Base-by-base conservation (phyloP, 2,888 invertebrate species). In the Lordiphosa andalusiaca region DNA sequence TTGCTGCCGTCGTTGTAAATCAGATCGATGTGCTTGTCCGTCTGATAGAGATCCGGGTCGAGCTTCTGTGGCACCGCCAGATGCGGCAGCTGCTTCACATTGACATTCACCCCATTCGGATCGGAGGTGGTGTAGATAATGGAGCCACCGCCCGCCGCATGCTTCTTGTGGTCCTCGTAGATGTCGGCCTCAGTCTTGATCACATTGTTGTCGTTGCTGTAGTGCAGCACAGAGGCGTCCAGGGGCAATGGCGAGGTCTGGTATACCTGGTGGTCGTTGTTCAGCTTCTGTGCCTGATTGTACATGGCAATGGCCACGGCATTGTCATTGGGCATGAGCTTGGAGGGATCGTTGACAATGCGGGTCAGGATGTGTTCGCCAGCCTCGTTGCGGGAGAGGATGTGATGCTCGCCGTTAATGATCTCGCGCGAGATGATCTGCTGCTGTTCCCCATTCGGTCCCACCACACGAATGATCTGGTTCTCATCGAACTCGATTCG, bases 1-100 rank as follows among this genome's bases (percentile, higher is more conserved):
- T 95, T 95, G 86, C 94, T 95, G 44, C 95, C 95, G 84, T 95
- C 95, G 86, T 95, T 95, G 89, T 95, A 95, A 83, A 95, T 95
- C 82, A 95, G 90, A 89, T 95, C 95, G 87, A 95, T 95, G 73
- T 95, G 94, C 50, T 88, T 88, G 51, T 88, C 89, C 40, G 84
- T 54, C 49, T 86, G 87, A 68, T 89, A 88, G 91, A 94, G 71
- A 33, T 89, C 88, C 13, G 86, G 84, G 39, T 88, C 89, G 12
- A 88, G 68, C 53, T 88, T 88, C 42, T 86, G 75, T 6, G 86
- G 88, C 89, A 84, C 91, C 80, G 78, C 88, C 66, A 89, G 53
- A 47, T 88, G 88, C 5, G 89, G 75, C 66, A 89, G 40, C 36
- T 88, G 85, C 41, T 88, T 89, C 0, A 74, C 90, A 7, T 91